Conservation (phyloP, 2,888 invertebrate species). For the Sarcophaga variegata region DNA sequence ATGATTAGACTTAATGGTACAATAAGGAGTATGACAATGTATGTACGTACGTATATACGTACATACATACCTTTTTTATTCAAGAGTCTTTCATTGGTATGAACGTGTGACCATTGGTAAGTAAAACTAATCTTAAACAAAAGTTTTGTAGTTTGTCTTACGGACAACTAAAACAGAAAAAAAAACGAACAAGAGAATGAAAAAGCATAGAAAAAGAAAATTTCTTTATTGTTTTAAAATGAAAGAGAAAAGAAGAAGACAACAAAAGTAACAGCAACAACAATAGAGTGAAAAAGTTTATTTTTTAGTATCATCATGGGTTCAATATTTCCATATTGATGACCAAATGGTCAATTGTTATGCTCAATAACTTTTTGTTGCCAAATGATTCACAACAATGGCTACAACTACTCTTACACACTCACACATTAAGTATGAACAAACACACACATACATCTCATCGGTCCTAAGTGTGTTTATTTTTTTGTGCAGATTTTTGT, state of each 20-base stretch:
- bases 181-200: too few relatives aligned
- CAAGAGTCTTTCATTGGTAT: not conserved
- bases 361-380: constrained; percentile 68
- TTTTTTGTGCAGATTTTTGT: not conserved
- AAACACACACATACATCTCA: not conserved
- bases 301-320: constrained; percentile 64
- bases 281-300: constrained; percentile 52
- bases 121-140: constrained; percentile 56
- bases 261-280: constrained; percentile 11
- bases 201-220: constrained; percentile 35
- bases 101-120: constrained; percentile 47
- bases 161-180: constrained; percentile 18
- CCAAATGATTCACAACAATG: constrained; percentile 63
- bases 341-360: constrained; percentile 68
- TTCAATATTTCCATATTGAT: constrained; percentile 70
- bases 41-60: not conserved
- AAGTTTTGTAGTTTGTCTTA: constrained; percentile 51
- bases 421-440: not conserved
- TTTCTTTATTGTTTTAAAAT: constrained; percentile 17
- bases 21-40: constrained; percentile 58
- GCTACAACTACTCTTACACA: constrained; percentile 37
- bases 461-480: not conserved
- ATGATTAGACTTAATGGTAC: constrained; percentile 66
- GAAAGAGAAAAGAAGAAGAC: not conserved
- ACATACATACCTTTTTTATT: constrained; percentile 10